Conservation (phyloP, 2,113 vertebrate genomes). For the Mustela nigripes region DNA sequence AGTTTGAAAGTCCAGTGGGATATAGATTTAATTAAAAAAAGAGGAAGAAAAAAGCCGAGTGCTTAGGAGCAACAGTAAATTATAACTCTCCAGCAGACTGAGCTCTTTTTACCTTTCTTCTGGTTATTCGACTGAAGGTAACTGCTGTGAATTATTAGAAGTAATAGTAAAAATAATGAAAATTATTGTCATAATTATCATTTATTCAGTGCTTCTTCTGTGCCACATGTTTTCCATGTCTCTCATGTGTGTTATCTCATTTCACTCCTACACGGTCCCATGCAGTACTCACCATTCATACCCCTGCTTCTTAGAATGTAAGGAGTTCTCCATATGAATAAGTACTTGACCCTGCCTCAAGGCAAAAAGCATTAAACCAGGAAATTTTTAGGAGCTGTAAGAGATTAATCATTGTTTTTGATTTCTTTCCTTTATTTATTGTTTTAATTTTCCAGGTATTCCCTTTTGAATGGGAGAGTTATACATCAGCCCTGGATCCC, state of each 20-base stretch:
- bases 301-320: not conserved
- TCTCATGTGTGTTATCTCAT: not conserved
- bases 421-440: not conserved
- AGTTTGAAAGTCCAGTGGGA: not conserved
- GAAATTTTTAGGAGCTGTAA: not conserved
- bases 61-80: not conserved
- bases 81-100: not conserved
- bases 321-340: not conserved
- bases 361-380: not conserved
- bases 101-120: not conserved
- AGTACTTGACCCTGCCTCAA: not conserved
- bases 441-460: not conserved
- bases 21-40: not conserved
- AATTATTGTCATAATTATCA: not conserved
- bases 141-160: not conserved
- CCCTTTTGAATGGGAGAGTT: not conserved
- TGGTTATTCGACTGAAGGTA: not conserved
- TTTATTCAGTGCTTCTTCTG: not conserved
- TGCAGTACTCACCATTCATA: not conserved
- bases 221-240: not conserved
- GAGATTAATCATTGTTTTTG: not conserved
- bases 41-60: not conserved
- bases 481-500: no score
- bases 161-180: not conserved
- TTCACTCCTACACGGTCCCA: not conserved